Evolutionary conservation across 2,113 vertebrate species (phyloP), one percentile per base, ranked within the genome.

Genomic region (Entomyzon cyanotis): DNA sequence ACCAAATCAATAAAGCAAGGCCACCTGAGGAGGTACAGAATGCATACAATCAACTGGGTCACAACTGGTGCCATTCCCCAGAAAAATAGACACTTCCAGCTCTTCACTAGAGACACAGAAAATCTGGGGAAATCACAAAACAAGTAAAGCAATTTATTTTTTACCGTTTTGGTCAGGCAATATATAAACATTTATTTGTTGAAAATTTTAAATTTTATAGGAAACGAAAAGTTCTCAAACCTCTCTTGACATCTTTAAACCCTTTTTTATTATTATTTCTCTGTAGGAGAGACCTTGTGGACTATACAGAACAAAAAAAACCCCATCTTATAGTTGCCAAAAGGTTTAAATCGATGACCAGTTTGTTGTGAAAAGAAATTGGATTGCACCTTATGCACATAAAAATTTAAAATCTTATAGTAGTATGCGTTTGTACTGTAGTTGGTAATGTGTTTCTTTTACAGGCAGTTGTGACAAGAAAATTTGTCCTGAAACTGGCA

Each of bases 181-280:
- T 97, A 97, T 97, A 95, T 63, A 94, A 96, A 88, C 47, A 95
- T 41, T 95, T 94, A 69, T 91, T 97, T 97, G 87, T 90, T 93
- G 93, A 94, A 95, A 96, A 79, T 88, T 95, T 95, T 95, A 80
- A 94, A 96, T 97, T 98, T 98, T 98, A 65, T 97, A 98, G 33
- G 35, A 96, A 94, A 95, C 8, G 2, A 21, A 58, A 78, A 52
- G 50, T 91, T 95, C 75, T 92, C 63, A 91, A 87, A 58, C 50
- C 50, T 83, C 65, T 88, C 59, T 91, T 83, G 56, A 97, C 80
- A 79, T 88, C 59, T 90, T 69, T 62, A 90, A 88, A 17, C 13
- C 23, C 44, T 94, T 96, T 94, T 89, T 96, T 95, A 93, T 91
- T 97, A 90, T 86, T 14, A 60, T 96, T 96, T 97, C 69, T 87